Base-by-base conservation (phyloP, 64 coral and sea anemone species). In the Anthopleura sola region DNA sequence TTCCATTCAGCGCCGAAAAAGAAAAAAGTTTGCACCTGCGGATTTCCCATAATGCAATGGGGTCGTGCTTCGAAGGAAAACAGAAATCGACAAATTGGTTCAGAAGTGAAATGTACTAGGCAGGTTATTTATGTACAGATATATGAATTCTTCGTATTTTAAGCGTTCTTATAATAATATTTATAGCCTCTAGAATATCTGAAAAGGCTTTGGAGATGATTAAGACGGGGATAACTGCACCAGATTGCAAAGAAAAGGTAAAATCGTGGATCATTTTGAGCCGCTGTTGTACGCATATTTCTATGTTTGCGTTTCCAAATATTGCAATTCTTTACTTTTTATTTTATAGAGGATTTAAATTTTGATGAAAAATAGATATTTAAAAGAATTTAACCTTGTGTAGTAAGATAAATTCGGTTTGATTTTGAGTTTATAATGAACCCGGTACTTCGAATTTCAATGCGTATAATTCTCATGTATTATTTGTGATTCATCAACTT, bases 211-310 rank as follows among this genome's bases (percentile, higher is more conserved):
- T n/a, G 21, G 76, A 79, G 24, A 79, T 79, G 76, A 79, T 79
- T 29, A 79, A 79, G 24, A 40, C 76, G 21, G 37, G 39, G 11
- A 79, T 79, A n/a, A 3, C 76, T 23, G 2, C 47, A 21, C 31
- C 36, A 1, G 37, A 79, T 9, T 79, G 76, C 24, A 38, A 38
- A 79, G 37, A 79, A 10, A 79, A 79, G 76, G 76, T 79, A 79
- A 71, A 14, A 34, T 62, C 11, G 3, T 62, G 21, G 5, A 7
- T 11, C 18, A 10, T 24, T 23, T 26, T n/a, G 21, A 62, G n/a
- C 11, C 58, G 58, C 21, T 62, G 23, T 0, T 34, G 66, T 71
- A 7, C 6, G 50, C 14, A 53, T 53, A 53, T 71, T 31, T 71
- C 6, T 34, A 34, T 71, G 28, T 71, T 71, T 71, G 29, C 13